Base-by-base conservation (phyloP, 2,797 vertebrate genomes). In the Myotis daubentonii region DNA sequence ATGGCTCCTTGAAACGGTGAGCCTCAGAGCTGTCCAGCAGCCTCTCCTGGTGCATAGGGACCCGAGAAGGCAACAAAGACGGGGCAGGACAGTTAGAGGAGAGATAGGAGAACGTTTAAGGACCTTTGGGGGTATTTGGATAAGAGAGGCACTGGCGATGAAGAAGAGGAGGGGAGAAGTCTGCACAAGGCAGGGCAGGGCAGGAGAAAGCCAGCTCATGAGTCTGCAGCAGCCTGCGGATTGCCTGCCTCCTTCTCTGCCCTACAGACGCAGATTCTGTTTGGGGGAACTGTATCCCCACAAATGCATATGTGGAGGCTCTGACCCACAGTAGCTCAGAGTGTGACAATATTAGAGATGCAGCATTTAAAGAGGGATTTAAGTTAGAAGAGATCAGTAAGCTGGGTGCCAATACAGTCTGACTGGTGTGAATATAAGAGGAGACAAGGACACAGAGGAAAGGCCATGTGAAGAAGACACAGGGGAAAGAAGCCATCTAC, bases 391-490 rank as follows among this genome's bases (percentile, higher is more conserved):
- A 76, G 49, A 33, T 15, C 49, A 17, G 5, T 38, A 30, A 41
- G 6, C 4, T 6, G 15, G 51, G 12, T 12, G 1, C 38, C 44
- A 6, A 28, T 36, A 30, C 0, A 33, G 1, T 6, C 0, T 12
- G 22, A 36, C 44, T 13, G 33, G 30, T 15, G 22, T 74, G 47
- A 30, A 16, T 28, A 0, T 53, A 10, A 70, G 36, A 55, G 9
- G n/a, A 8, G 62, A 17, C 20, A 1, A 22, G 8, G 33, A 11
- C 38, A 62, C 7, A 33, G 49, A 4, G 5, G 25, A 22, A 30
- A 33, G 8, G 2, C 47, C 44, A 0, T 0, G 16, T 28, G 55
- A 17, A 5, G 55, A 17, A 1, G 33, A 41, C 33, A 9, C 22
- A 12, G 12, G 17, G 19, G 9, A 33, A 38, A 4, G 0, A 38